phyloP scores from a whole-genome alignment of 2,797 vertebrate species.

The Myotis findleyi region DNA sequence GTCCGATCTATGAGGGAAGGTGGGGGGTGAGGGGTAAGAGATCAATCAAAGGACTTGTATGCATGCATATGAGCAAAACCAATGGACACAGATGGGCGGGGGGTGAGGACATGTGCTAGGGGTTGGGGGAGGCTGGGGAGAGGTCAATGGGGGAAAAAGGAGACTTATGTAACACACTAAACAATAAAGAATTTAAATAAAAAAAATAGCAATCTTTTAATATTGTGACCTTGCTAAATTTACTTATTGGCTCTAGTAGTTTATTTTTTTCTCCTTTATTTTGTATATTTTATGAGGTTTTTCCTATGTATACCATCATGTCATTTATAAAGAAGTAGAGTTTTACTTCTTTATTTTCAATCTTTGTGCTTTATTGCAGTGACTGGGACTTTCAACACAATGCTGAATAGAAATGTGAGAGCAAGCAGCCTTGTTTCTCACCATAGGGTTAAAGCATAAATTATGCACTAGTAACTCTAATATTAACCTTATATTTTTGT shows the following conservation, averaged over 20 bases:
- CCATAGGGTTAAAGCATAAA: not conserved
- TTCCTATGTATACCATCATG: not conserved
- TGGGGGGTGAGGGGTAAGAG: no score
- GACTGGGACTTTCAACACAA: not conserved
- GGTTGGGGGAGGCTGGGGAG: no score
- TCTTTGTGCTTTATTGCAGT: not conserved
- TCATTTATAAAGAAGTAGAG: not conserved
- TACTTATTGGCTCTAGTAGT: not conserved
- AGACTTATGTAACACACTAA: no score
- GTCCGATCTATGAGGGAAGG: no score
- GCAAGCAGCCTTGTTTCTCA: not conserved
- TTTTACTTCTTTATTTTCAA: not conserved
- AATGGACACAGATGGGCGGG: no score
- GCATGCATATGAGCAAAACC: no score
- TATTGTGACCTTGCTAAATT: not conserved
- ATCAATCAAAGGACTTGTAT: no score
- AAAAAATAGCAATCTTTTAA: not conserved
- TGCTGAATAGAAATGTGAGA: not conserved
- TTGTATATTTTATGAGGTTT: not conserved
- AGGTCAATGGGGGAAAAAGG: no score
- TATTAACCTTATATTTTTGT: not conserved
- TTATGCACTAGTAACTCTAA: no score
- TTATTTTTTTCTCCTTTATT: not conserved
- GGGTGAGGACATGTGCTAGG: no score
- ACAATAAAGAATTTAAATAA: no score